A percentile compares a stretch with the other conserved stretches of the same genome.
phyloP scores from a whole-genome alignment of 2,888 invertebrate species.

The Cheilosia grossa region DNA sequence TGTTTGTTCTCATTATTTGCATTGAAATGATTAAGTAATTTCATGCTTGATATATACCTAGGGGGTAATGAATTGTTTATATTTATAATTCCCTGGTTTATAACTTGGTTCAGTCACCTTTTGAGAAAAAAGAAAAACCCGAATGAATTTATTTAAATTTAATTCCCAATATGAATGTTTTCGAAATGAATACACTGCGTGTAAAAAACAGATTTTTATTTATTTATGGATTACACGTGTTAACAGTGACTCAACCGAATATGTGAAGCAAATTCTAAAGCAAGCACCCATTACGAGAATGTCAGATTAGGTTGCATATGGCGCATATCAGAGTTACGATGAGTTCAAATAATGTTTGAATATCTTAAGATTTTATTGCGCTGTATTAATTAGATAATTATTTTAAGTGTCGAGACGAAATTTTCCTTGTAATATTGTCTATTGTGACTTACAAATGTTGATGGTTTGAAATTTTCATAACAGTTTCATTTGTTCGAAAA shows the following conservation, averaged over 20 bases:
- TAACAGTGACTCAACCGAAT: constrained; percentile 17
- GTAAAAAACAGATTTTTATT: constrained; percentile 13
- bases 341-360: background rate
- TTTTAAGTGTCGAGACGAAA: no score
- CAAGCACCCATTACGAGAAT: background rate
- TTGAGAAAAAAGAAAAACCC: constrained; percentile 16
- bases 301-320: background rate
- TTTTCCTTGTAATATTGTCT: no score
- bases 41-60: constrained; percentile 15
- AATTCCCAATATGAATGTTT: background rate
- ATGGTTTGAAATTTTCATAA: no score
- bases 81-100: constrained; percentile 44
- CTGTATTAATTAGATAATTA: no score
- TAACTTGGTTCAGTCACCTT: constrained; percentile 64
- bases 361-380: no score
- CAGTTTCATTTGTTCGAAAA: no score
- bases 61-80: constrained; percentile 63
- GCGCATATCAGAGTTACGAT: background rate
- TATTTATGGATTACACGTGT: constrained; percentile 24
- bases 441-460: background rate
- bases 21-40: constrained; percentile 66
- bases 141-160: constrained; percentile 4
- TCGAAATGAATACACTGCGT: constrained; percentile 3
- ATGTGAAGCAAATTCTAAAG: background rate
- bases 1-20: constrained; percentile 53